Conservation (phyloP, 2,797 vertebrate species). For the Darevskia mixta region DNA sequence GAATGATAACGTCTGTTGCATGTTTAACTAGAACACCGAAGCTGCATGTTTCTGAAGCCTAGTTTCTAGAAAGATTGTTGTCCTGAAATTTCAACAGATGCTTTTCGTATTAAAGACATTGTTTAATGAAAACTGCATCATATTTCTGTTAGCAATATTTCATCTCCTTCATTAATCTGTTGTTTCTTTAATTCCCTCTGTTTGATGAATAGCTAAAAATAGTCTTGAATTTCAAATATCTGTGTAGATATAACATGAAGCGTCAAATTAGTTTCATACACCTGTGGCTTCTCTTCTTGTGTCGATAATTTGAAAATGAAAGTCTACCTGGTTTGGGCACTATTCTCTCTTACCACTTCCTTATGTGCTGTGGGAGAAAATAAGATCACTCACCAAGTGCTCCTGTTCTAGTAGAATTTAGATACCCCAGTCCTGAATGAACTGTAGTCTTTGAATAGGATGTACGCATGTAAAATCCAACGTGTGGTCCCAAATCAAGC, state of each 20-base stretch:
- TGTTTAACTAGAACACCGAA: neutral
- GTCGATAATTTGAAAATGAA: neutral
- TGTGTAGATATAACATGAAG: neutral
- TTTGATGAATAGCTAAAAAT: neutral
- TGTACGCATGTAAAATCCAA: neutral
- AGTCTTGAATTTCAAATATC: neutral
- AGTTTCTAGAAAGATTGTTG: neutral
- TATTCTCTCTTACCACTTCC: neutral
- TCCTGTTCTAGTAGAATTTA: neutral
- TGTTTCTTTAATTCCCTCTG: neutral
- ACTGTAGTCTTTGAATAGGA: neutral
- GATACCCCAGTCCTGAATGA: neutral
- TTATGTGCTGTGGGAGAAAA: neutral
- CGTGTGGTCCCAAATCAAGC: neutral
- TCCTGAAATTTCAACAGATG: neutral
- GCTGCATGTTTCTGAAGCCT: neutral
- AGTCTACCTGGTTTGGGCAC: neutral
- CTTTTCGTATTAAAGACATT: neutral
- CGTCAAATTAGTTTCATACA: constrained; percentile 36
- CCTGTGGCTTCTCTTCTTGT: neutral
- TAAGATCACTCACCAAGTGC: neutral
- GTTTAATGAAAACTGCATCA: neutral
- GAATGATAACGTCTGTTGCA: neutral
- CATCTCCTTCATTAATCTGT: constrained; percentile 38
- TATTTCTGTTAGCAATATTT: constrained; percentile 10